These are phyloP conservation scores for Albula goreensis DNA, from an alignment of 2,113 vertebrate species.

Conservation along the genomic window DNA sequence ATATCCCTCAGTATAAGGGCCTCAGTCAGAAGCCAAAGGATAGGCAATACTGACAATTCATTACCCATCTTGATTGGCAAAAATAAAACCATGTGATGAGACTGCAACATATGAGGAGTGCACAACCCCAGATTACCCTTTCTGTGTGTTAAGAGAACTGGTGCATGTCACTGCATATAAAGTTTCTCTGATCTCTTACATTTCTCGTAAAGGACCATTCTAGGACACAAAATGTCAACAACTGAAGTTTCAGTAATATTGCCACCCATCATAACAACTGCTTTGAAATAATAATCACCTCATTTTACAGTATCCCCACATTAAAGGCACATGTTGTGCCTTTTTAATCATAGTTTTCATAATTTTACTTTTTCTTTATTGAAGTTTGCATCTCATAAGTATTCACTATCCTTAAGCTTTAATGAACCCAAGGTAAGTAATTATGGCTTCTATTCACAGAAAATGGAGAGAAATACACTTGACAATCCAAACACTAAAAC, in stretches of 20 bases:
- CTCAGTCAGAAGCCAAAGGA: not conserved
- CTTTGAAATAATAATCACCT: no score
- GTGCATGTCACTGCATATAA: constrained; percentile 4
- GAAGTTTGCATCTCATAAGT: not conserved
- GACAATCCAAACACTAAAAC: constrained; percentile 47
- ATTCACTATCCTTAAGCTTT: not conserved
- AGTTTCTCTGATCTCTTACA: not conserved
- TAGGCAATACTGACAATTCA: constrained; percentile 9
- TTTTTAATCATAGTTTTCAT: constrained; percentile 4
- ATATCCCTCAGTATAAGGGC: not conserved
- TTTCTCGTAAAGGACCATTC: not conserved
- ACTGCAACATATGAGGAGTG: not conserved
- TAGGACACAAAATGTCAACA: not conserved
- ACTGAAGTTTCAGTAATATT: not conserved
- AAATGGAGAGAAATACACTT: constrained; percentile 46
- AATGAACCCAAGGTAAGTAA: constrained; percentile 58
- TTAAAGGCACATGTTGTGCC: not conserved
- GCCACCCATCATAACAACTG: not conserved
- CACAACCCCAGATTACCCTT: constrained; percentile 1
- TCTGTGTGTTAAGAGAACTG: not conserved
- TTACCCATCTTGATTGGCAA: constrained; percentile 17
- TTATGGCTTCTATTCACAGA: constrained; percentile 53
- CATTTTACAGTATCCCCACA: not conserved
- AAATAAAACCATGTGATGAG: constrained; percentile 1
- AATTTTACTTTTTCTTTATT: constrained; percentile 19